Conservation (phyloP, 2,113 vertebrate species). For the Seriola rivoliana region DNA sequence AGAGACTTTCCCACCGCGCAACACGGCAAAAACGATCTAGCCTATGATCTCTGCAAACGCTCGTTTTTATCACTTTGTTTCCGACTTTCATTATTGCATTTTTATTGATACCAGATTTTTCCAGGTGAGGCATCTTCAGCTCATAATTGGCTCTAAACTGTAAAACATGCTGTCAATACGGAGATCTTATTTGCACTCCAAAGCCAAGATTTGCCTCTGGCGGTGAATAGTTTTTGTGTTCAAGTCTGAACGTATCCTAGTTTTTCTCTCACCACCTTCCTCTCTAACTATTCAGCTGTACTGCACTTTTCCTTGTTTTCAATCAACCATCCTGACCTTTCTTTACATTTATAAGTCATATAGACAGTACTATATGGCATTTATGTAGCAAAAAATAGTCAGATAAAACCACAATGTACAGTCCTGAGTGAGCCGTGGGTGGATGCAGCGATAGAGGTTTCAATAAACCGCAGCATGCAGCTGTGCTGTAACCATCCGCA, state of each 20-base stretch:
- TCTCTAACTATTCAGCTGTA: constrained; percentile 20
- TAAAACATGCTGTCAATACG: constrained; percentile 16
- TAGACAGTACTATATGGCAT: constrained; percentile 12
- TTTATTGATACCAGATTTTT: constrained; percentile 14
- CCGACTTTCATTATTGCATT: background rate
- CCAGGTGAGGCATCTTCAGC: constrained; percentile 29
- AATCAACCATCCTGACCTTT: constrained; percentile 22
- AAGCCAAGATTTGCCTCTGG: constrained; percentile 54
- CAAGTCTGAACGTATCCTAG: constrained; percentile 72
- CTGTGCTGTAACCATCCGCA: constrained; percentile 42
- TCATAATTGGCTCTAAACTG: constrained; percentile 46
- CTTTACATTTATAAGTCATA: constrained; percentile 1
- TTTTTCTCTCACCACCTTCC: constrained; percentile 17
- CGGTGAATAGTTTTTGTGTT: constrained; percentile 72
- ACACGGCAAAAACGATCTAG: constrained; percentile 6
- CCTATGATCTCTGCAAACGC: constrained; percentile 8
- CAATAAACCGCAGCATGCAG: constrained; percentile 55
- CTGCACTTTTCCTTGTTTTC: constrained; percentile 17
- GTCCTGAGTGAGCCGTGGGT: constrained; percentile 29
- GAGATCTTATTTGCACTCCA: constrained; percentile 40
- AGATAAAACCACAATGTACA: background rate
- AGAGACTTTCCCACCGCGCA: constrained; percentile 52
- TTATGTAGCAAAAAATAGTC: constrained; percentile 1
- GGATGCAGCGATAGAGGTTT: constrained; percentile 57
- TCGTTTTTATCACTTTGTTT: background rate